Evolutionary conservation across 2,797 vertebrate genomes (phyloP).

Genomic region (Todus mexicanus): DNA sequence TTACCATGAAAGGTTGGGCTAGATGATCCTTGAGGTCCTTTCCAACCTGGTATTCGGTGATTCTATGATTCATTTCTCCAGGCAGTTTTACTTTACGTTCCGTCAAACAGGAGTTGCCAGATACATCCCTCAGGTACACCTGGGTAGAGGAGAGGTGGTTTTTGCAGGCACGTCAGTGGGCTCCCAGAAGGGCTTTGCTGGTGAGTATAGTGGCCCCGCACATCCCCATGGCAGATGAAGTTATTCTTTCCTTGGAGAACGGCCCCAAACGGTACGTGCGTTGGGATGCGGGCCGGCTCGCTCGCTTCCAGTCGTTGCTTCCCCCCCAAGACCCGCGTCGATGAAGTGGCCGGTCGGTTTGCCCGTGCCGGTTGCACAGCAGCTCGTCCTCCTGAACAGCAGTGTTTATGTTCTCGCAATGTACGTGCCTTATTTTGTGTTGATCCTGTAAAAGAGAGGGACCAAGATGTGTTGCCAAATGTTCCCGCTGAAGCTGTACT

Average conservation of each 20-base stretch:
- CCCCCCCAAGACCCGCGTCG: neutral
- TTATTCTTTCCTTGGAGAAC: neutral
- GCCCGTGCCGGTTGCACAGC: neutral
- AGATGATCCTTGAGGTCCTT: too few species aligned
- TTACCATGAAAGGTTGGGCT: too few species aligned
- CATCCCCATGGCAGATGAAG: neutral
- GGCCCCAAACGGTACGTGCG: neutral
- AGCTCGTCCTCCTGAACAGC: constrained; percentile 59
- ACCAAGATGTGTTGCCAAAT: constrained; percentile 86
- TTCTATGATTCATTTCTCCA: too few species aligned
- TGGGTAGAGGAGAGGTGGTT: neutral
- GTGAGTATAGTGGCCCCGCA: neutral
- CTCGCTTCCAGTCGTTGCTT: neutral
- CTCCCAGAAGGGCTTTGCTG: neutral
- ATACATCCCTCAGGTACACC: neutral
- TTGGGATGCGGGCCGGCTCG: neutral
- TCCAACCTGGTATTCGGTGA: too few species aligned
- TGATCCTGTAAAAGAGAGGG: constrained; percentile 77
- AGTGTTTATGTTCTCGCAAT: constrained; percentile 73
- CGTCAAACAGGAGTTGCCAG: neutral
- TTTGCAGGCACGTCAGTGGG: neutral
- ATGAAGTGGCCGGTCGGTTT: neutral
- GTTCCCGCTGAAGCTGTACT: constrained; percentile 29
- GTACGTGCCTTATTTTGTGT: constrained; percentile 96
- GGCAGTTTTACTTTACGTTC: neutral